A percentile compares a stretch with the other conserved stretches of the same genome.
Conservation (phyloP, 2,113 vertebrate species). For the Microcebus murinus region DNA sequence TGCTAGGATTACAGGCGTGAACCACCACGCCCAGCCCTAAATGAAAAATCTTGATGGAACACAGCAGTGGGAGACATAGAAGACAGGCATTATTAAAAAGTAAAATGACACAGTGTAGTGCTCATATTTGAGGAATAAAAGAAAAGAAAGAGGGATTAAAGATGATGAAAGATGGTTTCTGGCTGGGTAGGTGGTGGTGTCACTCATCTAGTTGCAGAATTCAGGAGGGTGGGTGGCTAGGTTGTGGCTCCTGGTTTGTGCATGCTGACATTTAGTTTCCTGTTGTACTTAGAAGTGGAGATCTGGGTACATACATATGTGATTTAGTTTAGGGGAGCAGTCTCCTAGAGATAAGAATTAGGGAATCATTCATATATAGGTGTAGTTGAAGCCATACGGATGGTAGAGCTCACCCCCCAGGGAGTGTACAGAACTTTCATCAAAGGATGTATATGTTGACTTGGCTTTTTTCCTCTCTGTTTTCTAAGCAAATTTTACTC, state of each 20-base stretch:
- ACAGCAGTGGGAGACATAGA: not conserved
- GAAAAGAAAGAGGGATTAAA: not conserved
- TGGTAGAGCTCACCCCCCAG: not conserved
- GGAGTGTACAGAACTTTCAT: not conserved
- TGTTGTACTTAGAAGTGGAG: not conserved
- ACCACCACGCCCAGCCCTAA: not conserved
- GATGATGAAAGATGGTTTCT: not conserved
- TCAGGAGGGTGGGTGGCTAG: not conserved
- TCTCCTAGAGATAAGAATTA: not conserved
- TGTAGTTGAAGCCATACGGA: not conserved
- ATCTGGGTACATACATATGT: not conserved
- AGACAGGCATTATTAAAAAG: not conserved
- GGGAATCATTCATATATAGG: not conserved
- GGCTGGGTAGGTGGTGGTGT: not conserved
- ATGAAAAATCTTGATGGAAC: not conserved
- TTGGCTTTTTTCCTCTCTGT: not conserved
- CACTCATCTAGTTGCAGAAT: not conserved
- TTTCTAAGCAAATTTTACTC: conserved; percentile 42
- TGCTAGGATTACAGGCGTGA: no score
- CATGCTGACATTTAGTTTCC: not conserved
- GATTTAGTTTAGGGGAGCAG: not conserved
- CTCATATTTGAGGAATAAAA: not conserved
- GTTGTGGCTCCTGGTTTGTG: not conserved
- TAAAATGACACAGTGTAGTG: not conserved
- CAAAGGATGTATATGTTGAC: not conserved